A percentile compares a stretch with the other conserved stretches of the same genome.
phyloP scores from a whole-genome alignment of 2,113 vertebrate species.

The Ictalurus furcatus region DNA sequence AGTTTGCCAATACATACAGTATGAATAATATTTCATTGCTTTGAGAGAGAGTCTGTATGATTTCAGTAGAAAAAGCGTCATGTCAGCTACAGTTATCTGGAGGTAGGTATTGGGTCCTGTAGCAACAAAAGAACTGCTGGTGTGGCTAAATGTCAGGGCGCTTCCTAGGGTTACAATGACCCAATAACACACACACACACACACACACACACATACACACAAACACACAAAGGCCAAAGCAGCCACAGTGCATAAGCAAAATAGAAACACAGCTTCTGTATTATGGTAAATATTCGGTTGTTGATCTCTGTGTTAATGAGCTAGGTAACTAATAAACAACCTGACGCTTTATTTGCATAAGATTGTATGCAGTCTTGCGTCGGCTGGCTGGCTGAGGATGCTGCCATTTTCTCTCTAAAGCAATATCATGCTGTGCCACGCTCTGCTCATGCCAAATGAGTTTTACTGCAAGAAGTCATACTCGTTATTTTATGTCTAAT shows the following conservation, averaged over 20 bases:
- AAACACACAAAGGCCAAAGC: not conserved
- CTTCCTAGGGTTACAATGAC: constrained; percentile 65
- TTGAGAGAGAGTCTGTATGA: constrained; percentile 43
- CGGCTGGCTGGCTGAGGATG: not conserved
- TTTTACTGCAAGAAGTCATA: not conserved
- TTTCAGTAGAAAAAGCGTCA: constrained; percentile 58
- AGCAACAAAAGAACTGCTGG: constrained; percentile 74
- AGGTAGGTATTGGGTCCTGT: constrained; percentile 56
- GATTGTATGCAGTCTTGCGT: constrained; percentile 14
- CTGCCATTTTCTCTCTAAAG: constrained; percentile 25
- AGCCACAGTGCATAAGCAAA: not conserved
- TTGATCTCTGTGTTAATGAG: not conserved
- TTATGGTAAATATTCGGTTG: not conserved
- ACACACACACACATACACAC: not conserved
- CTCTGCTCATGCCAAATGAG: constrained; percentile 24
- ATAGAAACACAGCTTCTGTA: constrained; percentile 14
- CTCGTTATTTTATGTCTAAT: constrained; percentile 19
- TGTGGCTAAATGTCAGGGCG: constrained; percentile 67
- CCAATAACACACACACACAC: constrained; percentile 55
- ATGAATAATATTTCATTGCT: not conserved
- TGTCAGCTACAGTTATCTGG: constrained; percentile 65
- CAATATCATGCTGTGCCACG: constrained; percentile 30
- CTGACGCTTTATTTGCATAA: not conserved
- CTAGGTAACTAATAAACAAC: not conserved
- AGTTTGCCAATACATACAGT: not conserved